Evolutionary conservation across 2,888 invertebrate genomes (phyloP).

Genomic region (Pristionchus japonicus): DNA sequence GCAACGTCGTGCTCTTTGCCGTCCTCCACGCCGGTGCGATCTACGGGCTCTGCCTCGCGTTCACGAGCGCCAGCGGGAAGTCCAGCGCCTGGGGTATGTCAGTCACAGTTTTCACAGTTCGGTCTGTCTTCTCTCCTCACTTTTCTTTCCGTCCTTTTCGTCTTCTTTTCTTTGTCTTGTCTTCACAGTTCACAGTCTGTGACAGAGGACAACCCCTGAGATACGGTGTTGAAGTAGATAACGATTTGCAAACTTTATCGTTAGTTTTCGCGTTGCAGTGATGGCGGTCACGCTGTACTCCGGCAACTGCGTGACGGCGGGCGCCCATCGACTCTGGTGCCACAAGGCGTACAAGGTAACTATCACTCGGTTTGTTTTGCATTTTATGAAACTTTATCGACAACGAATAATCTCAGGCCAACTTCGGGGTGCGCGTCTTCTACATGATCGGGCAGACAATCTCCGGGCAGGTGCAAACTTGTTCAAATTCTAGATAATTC

Average conservation of each 20-base stretch:
- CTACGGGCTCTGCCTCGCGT: background rate
- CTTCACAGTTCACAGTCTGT: too few species aligned
- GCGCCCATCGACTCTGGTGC: background rate
- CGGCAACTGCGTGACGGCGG: background rate
- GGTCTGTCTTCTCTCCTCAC: too few species aligned
- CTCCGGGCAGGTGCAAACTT: background rate
- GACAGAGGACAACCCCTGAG: too few species aligned
- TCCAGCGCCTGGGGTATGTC: background rate
- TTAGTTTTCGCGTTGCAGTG: background rate
- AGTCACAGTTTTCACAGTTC: too few species aligned
- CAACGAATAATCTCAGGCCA: background rate
- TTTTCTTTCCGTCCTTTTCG: too few species aligned
- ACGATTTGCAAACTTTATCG: background rate
- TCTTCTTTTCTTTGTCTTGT: background rate
- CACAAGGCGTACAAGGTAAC: constrained; percentile 15
- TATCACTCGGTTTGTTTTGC: background rate
- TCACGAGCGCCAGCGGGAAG: background rate
- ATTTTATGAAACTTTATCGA: too few species aligned
- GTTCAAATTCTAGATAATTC: too few species aligned
- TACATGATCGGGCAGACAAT: background rate
- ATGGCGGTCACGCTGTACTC: background rate
- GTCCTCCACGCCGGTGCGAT: background rate
- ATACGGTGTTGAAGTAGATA: too few species aligned
- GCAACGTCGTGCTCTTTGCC: background rate
- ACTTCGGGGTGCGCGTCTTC: background rate